phyloP scores from a whole-genome alignment of 2,113 vertebrate species.

The Sapayoa aenigma region DNA sequence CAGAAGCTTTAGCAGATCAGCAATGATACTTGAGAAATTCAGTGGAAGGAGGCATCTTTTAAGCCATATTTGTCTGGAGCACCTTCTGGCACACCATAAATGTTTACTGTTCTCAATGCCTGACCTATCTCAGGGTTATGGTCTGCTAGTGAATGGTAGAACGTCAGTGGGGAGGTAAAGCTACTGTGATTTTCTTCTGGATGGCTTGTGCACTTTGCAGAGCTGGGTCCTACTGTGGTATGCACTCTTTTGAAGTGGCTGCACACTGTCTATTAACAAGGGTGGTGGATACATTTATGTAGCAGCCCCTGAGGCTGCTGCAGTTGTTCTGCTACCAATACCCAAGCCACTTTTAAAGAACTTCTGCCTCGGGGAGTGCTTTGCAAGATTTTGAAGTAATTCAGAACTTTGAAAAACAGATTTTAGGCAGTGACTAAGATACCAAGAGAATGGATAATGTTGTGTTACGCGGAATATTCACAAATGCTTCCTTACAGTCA shows the following conservation, averaged over 20 bases:
- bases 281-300: neutral
- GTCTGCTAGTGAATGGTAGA: neutral
- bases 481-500: neutral
- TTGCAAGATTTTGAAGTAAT: neutral
- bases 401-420: neutral
- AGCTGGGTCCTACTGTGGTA: neutral
- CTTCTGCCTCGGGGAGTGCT: neutral
- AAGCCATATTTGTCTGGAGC: conserved; percentile 29
- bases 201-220: neutral
- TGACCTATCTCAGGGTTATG: conserved; percentile 17
- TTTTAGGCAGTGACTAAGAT: neutral
- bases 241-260: neutral
- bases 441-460: neutral
- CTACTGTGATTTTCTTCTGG: neutral
- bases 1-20: conserved; percentile 2
- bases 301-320: neutral
- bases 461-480: neutral
- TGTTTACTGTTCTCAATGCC: neutral
- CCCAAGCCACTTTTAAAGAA: neutral
- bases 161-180: neutral
- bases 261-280: neutral
- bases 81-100: conserved; percentile 8
- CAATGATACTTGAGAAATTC: conserved; percentile 40
- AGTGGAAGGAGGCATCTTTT: conserved; percentile 23
- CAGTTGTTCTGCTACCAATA: neutral